Evolutionary conservation across 1,140 invertebrate species (phyloP).

Genomic region (Halyomorpha halys): DNA sequence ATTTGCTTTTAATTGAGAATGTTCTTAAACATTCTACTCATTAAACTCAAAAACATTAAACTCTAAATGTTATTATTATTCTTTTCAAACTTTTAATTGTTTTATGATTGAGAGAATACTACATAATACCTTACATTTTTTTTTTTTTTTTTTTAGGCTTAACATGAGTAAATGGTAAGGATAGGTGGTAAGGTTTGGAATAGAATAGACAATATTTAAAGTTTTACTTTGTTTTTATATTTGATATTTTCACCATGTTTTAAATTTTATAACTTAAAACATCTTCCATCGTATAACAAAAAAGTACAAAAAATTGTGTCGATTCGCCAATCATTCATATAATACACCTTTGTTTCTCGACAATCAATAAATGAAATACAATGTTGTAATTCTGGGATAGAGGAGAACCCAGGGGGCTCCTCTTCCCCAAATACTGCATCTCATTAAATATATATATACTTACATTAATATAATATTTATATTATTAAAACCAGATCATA

Average conservation of each 20-base stretch:
- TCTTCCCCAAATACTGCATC: conserved; percentile 15
- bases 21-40: no score
- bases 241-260: conserved; percentile 18
- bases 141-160: no score
- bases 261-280: conserved; percentile 16
- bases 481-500: conserved; percentile 16
- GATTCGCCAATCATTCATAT: conserved; percentile 12
- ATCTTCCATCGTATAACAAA: conserved; percentile 17
- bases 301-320: conserved; percentile 18
- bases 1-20: no score
- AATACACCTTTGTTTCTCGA: conserved; percentile 8
- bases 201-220: not conserved
- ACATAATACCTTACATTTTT: no score
- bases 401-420: not conserved
- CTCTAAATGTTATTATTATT: no score
- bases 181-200: no score
- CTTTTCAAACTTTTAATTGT: no score
- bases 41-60: no score
- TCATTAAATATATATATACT: conserved; percentile 10
- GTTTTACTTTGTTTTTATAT: conserved; percentile 17
- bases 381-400: not conserved
- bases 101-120: no score
- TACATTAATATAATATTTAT: conserved; percentile 19
- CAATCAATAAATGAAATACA: conserved; percentile 14
- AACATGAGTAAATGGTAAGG: no score